Base-by-base conservation (phyloP, 1,140 invertebrate species). In the Papilio glaucus region DNA sequence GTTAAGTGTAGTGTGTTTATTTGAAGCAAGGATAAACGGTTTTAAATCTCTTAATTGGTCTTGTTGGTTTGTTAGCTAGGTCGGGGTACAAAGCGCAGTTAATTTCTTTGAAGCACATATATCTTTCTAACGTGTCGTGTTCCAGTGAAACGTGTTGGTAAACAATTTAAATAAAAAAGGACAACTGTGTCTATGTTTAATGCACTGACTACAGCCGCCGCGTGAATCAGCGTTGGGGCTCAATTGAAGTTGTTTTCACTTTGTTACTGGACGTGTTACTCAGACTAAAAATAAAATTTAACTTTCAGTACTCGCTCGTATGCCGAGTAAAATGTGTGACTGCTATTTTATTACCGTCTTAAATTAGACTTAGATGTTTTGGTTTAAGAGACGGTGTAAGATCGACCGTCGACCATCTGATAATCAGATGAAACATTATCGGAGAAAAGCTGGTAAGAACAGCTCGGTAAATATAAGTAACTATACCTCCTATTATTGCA, bases 141-240 rank as follows among this genome's bases (percentile, higher is more conserved):
- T 57, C 49, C 24, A 57, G 49, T 10, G 18, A 57, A 57, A 57
- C 49, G 49, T 57, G 49, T 57, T 57, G 49, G 49, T 57, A 57
- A 57, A 57, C 49, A 57, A 57, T 57, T 57, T 57, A 0, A 57
- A 24, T 57, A 21, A 26, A 57, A 57, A 57, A 57, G 21, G 21
- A 57, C 49, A 57, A 57, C 24, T 57, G 21, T 5, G 24, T 57
- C 49, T 57, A 57, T 57, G 24, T 57, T 57, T 33, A 33, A 33
- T 57, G 49, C 24, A 10, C 13, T 45, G n/a, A 10, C 21, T 21
- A 57, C 49, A 24, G 24, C 9, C 49, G 49, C 10, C 24, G 49
- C 49, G 49, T 57, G 49, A 57, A 57, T 57, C 49, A 57, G 21
- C 49, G 21, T 26, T 57, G 49, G 21, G 21, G 12, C 49, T 13